These are phyloP conservation scores for Zeugodacus cucurbitae DNA, from an alignment of 1,140 invertebrate species.

Conservation along the genomic window DNA sequence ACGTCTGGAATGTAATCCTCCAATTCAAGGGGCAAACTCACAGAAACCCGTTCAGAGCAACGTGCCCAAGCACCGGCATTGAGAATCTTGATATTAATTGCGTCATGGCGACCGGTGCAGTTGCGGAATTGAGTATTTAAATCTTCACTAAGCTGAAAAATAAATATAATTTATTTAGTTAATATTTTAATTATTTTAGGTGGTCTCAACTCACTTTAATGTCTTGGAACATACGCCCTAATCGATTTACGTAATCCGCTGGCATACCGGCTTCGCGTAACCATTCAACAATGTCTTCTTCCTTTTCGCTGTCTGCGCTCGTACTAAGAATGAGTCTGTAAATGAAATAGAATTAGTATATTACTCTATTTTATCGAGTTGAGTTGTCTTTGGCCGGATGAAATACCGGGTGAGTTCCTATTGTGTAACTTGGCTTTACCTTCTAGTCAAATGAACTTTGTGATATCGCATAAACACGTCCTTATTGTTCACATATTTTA, in stretches of 20 bases:
- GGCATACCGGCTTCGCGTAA: conserved; percentile 97
- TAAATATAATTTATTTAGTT: neutral
- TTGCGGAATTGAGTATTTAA: conserved; percentile 93
- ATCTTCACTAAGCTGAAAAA: conserved; percentile 81
- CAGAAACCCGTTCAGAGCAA: conserved; percentile 92
- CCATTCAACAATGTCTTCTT: conserved; percentile 99
- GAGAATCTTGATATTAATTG: conserved; percentile 92
- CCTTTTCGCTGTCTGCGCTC: conserved; percentile 98
- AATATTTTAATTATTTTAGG: neutral
- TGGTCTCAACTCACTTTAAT: conserved; percentile 81
- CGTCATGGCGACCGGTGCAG: conserved; percentile 75
- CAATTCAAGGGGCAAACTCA: conserved; percentile 95
- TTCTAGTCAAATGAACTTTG: conserved; percentile 96
- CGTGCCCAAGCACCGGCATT: conserved; percentile 98
- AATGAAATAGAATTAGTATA: conserved; percentile 27
- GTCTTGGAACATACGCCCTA: conserved; percentile 98
- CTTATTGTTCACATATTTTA: conserved; percentile 99
- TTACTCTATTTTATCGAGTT: too few relatives aligned
- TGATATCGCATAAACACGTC: conserved; percentile 99
- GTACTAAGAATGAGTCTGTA: conserved; percentile 87
- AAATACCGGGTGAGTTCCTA: neutral
- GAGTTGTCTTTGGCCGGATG: neutral
- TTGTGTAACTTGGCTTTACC: conserved; percentile 70
- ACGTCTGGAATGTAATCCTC: conserved; percentile 99
- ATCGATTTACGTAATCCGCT: conserved; percentile 98